Evolutionary conservation across 2,797 vertebrate genomes (phyloP).

Genomic region (Gila robusta): DNA sequence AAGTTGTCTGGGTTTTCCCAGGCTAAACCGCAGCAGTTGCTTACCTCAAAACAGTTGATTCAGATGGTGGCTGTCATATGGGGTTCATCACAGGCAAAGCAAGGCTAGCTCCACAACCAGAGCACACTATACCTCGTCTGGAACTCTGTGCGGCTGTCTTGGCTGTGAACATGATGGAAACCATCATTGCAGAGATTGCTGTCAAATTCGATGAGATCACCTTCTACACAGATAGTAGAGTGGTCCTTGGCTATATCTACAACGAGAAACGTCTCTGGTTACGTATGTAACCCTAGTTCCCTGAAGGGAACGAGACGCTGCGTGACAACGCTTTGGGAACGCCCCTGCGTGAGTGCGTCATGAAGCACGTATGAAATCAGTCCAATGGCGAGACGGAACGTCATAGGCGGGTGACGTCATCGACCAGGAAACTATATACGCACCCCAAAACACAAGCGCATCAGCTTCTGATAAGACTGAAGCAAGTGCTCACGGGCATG

Average conservation of each 20-base stretch:
- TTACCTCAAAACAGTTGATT: neutral
- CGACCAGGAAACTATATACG: too few relatives aligned
- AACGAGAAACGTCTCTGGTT: conserved; percentile 6
- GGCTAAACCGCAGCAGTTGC: neutral
- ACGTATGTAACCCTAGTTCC: too few relatives aligned
- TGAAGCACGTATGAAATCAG: too few relatives aligned
- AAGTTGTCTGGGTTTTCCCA: too few relatives aligned
- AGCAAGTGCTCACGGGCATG: too few relatives aligned
- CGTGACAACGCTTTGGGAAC: too few relatives aligned
- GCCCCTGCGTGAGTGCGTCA: too few relatives aligned
- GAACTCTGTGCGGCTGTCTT: conserved; percentile 37
- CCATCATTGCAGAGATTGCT: conserved; percentile 26
- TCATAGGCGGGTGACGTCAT: too few relatives aligned
- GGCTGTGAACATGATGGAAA: conserved; percentile 23
- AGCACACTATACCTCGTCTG: conserved; percentile 29
- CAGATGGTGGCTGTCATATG: neutral
- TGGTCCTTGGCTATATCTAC: conserved; percentile 18
- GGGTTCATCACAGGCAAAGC: conserved; percentile 31
- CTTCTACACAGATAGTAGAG: conserved; percentile 1
- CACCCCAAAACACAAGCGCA: too few relatives aligned
- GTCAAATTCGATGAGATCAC: neutral
- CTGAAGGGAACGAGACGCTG: too few relatives aligned
- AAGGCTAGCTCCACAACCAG: conserved; percentile 22
- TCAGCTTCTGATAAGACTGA: too few relatives aligned
- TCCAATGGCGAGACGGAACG: too few relatives aligned